A percentile compares a stretch with the other conserved stretches of the same genome.
Evolutionary conservation across 2,797 vertebrate genomes (phyloP).

Genomic region (Tokudaia muenninki): DNA sequence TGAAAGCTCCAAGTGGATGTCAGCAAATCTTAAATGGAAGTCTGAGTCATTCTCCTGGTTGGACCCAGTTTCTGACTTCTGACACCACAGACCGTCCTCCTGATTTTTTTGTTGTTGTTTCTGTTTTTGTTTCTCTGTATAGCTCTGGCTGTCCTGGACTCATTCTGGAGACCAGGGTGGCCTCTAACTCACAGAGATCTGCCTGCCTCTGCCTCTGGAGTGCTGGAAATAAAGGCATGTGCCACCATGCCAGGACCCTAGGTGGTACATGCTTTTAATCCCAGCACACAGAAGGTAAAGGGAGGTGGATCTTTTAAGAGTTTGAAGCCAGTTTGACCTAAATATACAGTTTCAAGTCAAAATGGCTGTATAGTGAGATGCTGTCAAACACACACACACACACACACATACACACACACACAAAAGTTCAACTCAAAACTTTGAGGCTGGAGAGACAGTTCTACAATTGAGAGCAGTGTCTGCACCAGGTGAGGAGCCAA

Average conservation of each 20-base stretch:
- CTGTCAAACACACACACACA: too few relatives aligned
- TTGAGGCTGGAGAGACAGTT: background rate
- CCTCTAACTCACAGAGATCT: background rate
- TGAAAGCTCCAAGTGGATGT: too few relatives aligned
- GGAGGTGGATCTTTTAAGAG: too few relatives aligned
- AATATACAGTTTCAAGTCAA: too few relatives aligned
- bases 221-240: background rate
- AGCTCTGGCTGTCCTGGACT: background rate
- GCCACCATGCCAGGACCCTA: too few relatives aligned
- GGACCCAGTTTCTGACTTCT: background rate
- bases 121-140: background rate
- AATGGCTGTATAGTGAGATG: too few relatives aligned
- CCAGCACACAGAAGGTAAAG: too few relatives aligned
- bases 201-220: background rate
- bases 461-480: background rate
- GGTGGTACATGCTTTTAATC: too few relatives aligned
- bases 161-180: background rate
- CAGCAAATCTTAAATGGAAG: too few relatives aligned
- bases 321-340: too few relatives aligned
- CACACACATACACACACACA: background rate
- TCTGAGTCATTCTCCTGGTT: background rate
- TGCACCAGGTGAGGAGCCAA: background rate
- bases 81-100: background rate
- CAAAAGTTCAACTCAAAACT: background rate
- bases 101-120: background rate